phyloP scores from a whole-genome alignment of 2,888 invertebrate species.

The Phytoseiulus persimilis region DNA sequence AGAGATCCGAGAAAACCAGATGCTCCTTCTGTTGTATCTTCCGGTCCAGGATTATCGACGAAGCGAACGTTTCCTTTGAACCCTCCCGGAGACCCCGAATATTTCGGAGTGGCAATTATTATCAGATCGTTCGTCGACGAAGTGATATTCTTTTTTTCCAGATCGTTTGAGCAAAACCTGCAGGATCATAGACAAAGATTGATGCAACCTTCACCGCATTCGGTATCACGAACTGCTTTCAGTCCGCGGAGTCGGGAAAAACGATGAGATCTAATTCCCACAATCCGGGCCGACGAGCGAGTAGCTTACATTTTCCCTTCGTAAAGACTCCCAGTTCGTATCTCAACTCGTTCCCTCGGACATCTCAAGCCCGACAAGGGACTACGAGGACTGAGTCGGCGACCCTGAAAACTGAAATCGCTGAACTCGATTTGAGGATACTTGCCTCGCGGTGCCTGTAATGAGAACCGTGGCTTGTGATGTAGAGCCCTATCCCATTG shows the following conservation, averaged over 20 bases:
- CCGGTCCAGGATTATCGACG: not conserved
- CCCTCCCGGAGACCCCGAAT: constrained; percentile 7
- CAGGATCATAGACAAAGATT: not conserved
- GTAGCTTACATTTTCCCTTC: constrained; percentile 43
- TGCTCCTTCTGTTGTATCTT: not conserved
- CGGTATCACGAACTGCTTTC: no score
- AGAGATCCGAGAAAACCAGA: not conserved
- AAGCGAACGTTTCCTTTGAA: not conserved
- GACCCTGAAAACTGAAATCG: constrained; percentile 18
- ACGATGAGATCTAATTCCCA: no score
- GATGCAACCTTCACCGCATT: no score
- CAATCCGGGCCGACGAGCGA: not conserved
- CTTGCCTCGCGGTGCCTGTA: not conserved
- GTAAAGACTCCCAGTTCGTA: constrained; percentile 43
- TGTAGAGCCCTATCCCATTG: not conserved
- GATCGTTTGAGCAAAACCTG: constrained; percentile 15
- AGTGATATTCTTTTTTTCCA: not conserved
- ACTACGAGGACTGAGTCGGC: not conserved
- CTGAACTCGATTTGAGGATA: not conserved
- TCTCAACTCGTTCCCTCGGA: constrained; percentile 43
- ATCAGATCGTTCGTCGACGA: not conserved
- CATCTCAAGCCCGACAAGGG: constrained; percentile 35
- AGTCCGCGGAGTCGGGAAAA: not conserved
- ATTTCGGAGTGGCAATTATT: constrained; percentile 1
- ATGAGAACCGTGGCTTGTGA: not conserved